A percentile compares a stretch with the other conserved stretches of the same genome.
These are phyloP conservation scores for Xerus inauris DNA, from an alignment of 2,113 vertebrate species.

Conservation along the genomic window DNA sequence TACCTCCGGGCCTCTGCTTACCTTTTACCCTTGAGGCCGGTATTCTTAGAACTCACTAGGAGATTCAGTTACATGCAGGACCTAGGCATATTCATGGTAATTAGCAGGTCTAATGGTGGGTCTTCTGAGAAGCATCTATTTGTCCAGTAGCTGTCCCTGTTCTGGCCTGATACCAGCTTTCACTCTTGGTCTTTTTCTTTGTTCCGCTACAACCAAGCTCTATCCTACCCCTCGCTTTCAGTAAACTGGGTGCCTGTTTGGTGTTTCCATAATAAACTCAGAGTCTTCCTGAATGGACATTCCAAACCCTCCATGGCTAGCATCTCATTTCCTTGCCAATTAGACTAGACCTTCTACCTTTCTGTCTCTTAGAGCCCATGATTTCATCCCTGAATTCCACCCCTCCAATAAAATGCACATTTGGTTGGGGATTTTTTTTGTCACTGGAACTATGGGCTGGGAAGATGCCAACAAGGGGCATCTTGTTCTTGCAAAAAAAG, in stretches of 20 bases:
- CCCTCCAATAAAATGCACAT: background rate
- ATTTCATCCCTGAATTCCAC: background rate
- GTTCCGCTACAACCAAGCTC: background rate
- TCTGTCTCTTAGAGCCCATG: background rate
- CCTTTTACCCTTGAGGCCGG: background rate
- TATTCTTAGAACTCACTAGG: background rate
- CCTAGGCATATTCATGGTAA: background rate
- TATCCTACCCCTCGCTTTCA: background rate
- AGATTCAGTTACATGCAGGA: background rate
- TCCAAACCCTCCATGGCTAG: background rate
- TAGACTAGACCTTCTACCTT: fast-evolving
- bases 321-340: background rate
- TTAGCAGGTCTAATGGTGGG: background rate
- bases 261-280: background rate
- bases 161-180: background rate
- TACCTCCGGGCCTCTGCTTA: background rate
- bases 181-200: background rate
- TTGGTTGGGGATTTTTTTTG: background rate
- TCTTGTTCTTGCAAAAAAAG: background rate
- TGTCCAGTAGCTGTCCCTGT: background rate
- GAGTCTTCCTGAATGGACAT: background rate
- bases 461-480: background rate
- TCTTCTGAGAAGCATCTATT: background rate
- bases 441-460: background rate
- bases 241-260: background rate